Base-by-base conservation (phyloP, 2,888 invertebrate species). In the Papilio demoleus region DNA sequence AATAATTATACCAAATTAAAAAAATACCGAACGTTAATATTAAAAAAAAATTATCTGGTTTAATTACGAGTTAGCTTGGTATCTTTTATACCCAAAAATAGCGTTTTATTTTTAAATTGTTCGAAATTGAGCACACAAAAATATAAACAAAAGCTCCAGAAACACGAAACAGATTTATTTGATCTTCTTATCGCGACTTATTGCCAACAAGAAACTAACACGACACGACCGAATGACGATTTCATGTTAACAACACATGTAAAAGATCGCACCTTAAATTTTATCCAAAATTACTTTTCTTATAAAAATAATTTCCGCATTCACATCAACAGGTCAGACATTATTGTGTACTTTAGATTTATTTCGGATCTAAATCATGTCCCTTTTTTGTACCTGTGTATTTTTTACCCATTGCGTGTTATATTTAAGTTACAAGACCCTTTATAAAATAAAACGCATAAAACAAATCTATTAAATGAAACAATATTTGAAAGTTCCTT, bases 121-220 rank as follows among this genome's bases (percentile, higher is more conserved):
- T 31, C 6, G n/a, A n/a, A 17, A 12, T 34, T n/a, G 12, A 34
- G 9, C 5, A 14, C 12, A 27, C 50, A 50, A 24, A 11, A 47
- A 24, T 47, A 47, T 50, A 50, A n/a, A 53, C 53, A 31, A 53
- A 53, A 31, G 31, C 31, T 31, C 53, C 62, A 62, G 31, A 22
- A 45, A 42, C 42, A 42, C 22, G 11, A 38, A 58, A 65, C 4
- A 22, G 34, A 65, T 27, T 58, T 58, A 61, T 60, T 36, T 47
- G 24, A 11, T 38, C 38, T 2, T 14, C 53, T 63, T 63, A 63
- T 58, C 45, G 45, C 19, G 68, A 68, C 64, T 58, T 63, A 68
- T 63, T 50, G 17, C 34, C 27, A 24, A 40, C 60, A 38, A 58
- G 19, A 36, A 27, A 8, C 36, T n/a, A 63, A 67, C 22, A 67